Evolutionary conservation across 1,140 invertebrate genomes (phyloP).

Genomic region (Cydia splendana): DNA sequence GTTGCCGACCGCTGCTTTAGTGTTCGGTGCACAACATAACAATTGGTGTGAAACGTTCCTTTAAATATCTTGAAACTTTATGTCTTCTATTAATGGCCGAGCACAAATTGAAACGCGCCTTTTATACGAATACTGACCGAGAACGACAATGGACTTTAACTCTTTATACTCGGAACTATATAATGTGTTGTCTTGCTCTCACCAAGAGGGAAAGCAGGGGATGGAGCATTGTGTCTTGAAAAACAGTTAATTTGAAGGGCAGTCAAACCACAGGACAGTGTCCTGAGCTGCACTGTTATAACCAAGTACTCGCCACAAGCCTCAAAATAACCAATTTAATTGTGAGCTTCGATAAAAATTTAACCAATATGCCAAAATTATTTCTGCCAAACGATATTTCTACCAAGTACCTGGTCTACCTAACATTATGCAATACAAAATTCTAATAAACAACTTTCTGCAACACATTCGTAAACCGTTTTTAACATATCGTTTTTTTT

Average conservation of each 20-base stretch:
- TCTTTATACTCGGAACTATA: background rate
- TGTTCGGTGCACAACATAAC: background rate
- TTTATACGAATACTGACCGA: conserved; percentile 10
- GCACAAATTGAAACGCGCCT: background rate
- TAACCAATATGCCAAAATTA: too few relatives aligned
- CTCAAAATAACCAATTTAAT: too few relatives aligned
- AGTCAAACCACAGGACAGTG: background rate
- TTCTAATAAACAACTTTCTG: too few relatives aligned
- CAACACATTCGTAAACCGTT: too few relatives aligned
- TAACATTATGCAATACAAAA: too few relatives aligned
- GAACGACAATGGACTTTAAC: conserved; percentile 4
- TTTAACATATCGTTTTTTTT: too few relatives aligned
- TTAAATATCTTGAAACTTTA: conserved; percentile 5
- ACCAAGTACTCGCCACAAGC: too few relatives aligned
- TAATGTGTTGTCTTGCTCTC: background rate
- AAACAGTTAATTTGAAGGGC: conserved; percentile 11
- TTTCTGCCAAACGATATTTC: too few relatives aligned
- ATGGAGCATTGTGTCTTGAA: background rate
- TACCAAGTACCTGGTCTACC: too few relatives aligned
- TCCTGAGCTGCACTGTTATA: too few relatives aligned
- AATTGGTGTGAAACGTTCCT: background rate
- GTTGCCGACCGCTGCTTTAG: too few relatives aligned
- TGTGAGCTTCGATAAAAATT: too few relatives aligned
- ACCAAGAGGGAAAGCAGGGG: background rate
- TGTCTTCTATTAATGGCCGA: conserved; percentile 8